These are phyloP conservation scores for Ligdia adustata DNA, from an alignment of 2,888 invertebrate species.

Conservation along the genomic window DNA sequence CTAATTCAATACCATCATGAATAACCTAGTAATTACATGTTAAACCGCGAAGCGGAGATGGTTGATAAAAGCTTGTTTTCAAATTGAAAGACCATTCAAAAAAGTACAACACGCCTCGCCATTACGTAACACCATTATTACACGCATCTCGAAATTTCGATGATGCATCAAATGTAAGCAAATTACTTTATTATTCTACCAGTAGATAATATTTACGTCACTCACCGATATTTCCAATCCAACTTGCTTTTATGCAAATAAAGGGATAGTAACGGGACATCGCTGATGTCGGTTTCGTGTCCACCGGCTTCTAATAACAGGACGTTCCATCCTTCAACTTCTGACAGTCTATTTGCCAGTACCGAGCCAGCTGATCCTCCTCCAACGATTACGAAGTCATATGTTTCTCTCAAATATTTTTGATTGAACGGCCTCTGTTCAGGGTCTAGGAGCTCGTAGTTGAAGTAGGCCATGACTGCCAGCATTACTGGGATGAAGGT, in stretches of 20 bases:
- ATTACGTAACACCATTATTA: conserved; percentile 23
- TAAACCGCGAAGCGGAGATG: no score
- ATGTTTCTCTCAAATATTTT: conserved; percentile 86
- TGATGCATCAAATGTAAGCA: conserved; percentile 3
- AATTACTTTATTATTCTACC: no score
- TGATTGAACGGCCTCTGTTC: conserved; percentile 91
- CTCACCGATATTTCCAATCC: conserved; percentile 94
- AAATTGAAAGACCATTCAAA: conserved; percentile 5
- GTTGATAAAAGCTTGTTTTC: conserved; percentile 9
- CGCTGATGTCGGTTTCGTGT: conserved; percentile 93
- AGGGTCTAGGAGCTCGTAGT: conserved; percentile 93
- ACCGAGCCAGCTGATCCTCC: conserved; percentile 94
- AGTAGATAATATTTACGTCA: conserved; percentile 3
- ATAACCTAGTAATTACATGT: not conserved
- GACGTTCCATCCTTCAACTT: conserved; percentile 90
- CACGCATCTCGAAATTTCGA: conserved; percentile 10
- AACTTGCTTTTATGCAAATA: conserved; percentile 95
- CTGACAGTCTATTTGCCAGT: conserved; percentile 91
- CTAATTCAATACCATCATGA: not conserved
- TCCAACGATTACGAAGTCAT: conserved; percentile 93
- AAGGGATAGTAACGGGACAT: conserved; percentile 93
- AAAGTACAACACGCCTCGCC: not conserved
- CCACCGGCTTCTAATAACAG: conserved; percentile 93
- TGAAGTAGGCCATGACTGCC: conserved; percentile 91
- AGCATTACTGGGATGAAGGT: conserved; percentile 90